These are phyloP conservation scores for Erpornis zantholeuca DNA, from an alignment of 2,113 vertebrate species.

Conservation along the genomic window DNA sequence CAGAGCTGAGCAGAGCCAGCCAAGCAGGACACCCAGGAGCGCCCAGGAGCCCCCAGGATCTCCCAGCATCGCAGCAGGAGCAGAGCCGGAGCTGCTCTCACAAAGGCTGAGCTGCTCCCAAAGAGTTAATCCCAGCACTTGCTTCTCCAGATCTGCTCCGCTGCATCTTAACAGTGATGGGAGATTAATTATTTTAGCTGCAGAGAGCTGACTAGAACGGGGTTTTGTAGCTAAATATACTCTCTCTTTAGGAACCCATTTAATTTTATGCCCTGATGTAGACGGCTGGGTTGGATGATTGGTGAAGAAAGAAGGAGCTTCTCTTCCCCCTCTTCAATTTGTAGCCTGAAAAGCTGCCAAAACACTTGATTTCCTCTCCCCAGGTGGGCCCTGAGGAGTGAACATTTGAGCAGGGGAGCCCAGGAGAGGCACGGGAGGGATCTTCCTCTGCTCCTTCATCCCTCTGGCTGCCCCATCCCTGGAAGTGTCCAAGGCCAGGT, in stretches of 20 bases:
- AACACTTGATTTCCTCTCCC: neutral
- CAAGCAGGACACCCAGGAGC: neutral
- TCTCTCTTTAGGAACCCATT: slow-evolving; percentile 54
- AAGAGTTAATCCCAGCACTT: neutral
- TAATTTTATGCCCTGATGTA: slow-evolving; percentile 55
- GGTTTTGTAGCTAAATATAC: slow-evolving; percentile 52
- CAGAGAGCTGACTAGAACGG: slow-evolving; percentile 33
- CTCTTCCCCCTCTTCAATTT: slow-evolving; percentile 39
- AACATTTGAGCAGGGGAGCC: neutral
- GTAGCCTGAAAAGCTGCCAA: slow-evolving; percentile 48
- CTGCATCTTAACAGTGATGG: slow-evolving; percentile 38
- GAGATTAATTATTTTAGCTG: slow-evolving; percentile 51
- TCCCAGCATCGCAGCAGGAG: neutral
- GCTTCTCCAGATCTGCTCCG: neutral
- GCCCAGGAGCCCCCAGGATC: neutral
- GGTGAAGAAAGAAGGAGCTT: slow-evolving; percentile 43
- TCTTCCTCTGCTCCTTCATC: rapidly evolving
- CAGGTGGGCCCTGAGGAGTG: neutral
- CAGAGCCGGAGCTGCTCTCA: rapidly evolving
- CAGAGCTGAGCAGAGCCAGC: neutral
- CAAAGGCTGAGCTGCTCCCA: neutral
- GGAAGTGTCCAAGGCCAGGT: neutral
- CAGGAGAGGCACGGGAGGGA: neutral
- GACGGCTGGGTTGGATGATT: slow-evolving; percentile 61
- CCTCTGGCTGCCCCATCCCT: neutral